Evolutionary conservation across 2,797 vertebrate species (phyloP).

Genomic region (Spea hammondii): DNA sequence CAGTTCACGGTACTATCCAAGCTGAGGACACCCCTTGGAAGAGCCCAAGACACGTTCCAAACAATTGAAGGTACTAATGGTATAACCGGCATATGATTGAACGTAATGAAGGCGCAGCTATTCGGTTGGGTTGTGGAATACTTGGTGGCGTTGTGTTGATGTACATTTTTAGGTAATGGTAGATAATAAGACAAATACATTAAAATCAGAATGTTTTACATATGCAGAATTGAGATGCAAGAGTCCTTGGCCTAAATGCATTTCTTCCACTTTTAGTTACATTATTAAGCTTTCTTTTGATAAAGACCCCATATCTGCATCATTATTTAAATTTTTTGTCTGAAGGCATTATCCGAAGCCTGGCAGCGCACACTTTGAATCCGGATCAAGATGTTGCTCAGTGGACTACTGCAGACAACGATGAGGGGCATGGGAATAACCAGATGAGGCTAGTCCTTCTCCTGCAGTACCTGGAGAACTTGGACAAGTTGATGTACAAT

Average conservation of each 20-base stretch:
- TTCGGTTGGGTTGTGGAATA: no score
- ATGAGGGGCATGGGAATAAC: conserved; percentile 91
- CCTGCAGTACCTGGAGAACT: conserved; percentile 92
- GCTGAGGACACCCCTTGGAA: conserved; percentile 89
- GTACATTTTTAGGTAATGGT: no score
- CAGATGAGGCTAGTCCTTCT: conserved; percentile 92
- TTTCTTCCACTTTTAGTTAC: no score
- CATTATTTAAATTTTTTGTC: conserved; percentile 41
- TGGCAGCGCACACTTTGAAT: conserved; percentile 92
- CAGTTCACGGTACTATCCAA: conserved; percentile 98
- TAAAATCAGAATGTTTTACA: no score
- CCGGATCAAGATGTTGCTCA: conserved; percentile 90
- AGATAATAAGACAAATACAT: no score
- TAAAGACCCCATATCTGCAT: no score
- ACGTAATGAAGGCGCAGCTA: no score
- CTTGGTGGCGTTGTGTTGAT: no score
- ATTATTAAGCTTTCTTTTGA: no score
- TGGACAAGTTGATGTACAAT: conserved; percentile 99
- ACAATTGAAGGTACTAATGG: conserved; percentile 88
- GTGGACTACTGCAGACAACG: conserved; percentile 89
- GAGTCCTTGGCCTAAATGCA: not conserved
- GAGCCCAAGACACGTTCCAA: conserved; percentile 97
- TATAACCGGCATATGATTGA: no score
- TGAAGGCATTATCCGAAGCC: conserved; percentile 91
- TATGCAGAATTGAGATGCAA: no score